Base-by-base conservation (phyloP, 2,888 invertebrate species). In the Melangyna quadrimaculata region DNA sequence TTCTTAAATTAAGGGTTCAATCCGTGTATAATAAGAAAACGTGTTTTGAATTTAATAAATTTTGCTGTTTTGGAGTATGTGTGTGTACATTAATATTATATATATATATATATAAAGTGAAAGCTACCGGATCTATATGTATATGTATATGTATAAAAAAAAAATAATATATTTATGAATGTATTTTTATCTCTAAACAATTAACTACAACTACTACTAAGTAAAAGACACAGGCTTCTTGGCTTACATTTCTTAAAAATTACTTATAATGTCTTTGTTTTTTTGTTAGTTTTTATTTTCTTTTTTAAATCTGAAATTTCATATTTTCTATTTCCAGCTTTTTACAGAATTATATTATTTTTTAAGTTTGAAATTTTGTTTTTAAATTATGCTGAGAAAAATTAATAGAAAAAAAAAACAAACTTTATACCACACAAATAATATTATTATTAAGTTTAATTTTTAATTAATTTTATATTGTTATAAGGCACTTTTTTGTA, bases 121-220 rank as follows among this genome's bases (percentile, higher is more conserved):
- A 86, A 81, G 80, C 86, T 80, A 86, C 63, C 77, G 72, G 72
- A 43, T 77, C 72, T 86, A 80, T 69, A 51, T 24, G 24, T 51
- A 51, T 75, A 69, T 84, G 63, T 77, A 37, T n/a, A n/a, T n/a
- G n/a, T n/a, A n/a, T n/a, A 53, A 78, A 78, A 81, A 83, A 86
- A 78, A 73, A 77, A 80, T 55, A 9, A 73, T 77, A 57, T n/a
- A 74, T 70, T 57, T 63, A 65, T 75, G 35, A 77, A 55, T 61
- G 37, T 84, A 69, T 63, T 17, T 40, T 29, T 19, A 67, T 59
- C 27, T 45, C 79, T 87, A 80, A 83, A 87, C 81, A 87, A 82
- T 82, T 74, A 71, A 82, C 79, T 80, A 88, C 88, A 87, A 88
- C 88, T 88, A 88, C 89, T 88, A 89, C 89, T 88, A 89, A 88